Evolutionary conservation across 1,140 invertebrate species (phyloP).

Genomic region (Gerris buenoi): DNA sequence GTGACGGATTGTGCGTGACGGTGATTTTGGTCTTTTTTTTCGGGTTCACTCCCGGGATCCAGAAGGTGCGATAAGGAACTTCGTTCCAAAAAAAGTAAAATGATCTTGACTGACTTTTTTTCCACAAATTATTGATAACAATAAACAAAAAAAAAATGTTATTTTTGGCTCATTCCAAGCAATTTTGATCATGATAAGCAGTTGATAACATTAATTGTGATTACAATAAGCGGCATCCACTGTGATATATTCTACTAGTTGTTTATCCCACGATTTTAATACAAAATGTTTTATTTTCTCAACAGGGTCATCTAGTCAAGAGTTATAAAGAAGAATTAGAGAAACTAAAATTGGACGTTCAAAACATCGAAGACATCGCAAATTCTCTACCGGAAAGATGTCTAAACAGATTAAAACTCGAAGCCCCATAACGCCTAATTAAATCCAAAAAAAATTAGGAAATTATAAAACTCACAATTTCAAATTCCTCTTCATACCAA

Average conservation of each 20-base stretch:
- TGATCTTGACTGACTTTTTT: too few relatives aligned
- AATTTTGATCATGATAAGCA: not conserved
- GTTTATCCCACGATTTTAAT: not conserved
- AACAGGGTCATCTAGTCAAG: conserved; percentile 1
- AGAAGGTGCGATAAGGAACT: too few relatives aligned
- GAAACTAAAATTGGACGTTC: conserved; percentile 2
- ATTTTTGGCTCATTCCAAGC: not conserved
- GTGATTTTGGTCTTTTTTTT: too few relatives aligned
- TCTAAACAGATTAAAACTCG: not conserved
- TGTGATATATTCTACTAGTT: not conserved
- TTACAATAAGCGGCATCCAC: not conserved
- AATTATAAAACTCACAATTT: not conserved
- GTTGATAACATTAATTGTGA: not conserved
- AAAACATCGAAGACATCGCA: conserved; percentile 3
- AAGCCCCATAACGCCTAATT: not conserved
- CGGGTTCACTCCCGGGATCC: too few relatives aligned
- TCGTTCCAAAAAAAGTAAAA: too few relatives aligned
- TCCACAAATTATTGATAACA: too few relatives aligned
- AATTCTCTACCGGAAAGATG: conserved; percentile 2
- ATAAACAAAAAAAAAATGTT: too few relatives aligned
- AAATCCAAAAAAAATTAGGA: not conserved
- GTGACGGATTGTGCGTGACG: too few relatives aligned
- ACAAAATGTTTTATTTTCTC: not conserved
- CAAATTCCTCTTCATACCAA: conserved; percentile 2
- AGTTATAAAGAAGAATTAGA: conserved; percentile 8